Percentiles rank a stretch among this genome's conserved stretches.
Conservation (phyloP, 1,140 invertebrate genomes). For the Drosophila carrolli region DNA sequence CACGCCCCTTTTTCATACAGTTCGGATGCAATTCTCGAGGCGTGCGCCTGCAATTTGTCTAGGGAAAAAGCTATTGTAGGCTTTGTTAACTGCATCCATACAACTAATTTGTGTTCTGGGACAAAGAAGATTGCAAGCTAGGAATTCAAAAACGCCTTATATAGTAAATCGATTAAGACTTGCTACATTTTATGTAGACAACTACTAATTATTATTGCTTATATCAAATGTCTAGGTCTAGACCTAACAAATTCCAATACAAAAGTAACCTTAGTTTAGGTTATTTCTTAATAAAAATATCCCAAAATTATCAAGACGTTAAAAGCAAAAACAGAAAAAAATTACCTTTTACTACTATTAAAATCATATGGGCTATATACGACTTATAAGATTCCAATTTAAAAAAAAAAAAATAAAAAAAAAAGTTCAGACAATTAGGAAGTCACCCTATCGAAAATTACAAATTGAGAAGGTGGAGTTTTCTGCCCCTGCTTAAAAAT, state of each 20-base stretch:
- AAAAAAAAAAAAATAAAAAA: no score
- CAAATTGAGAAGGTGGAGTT: neutral
- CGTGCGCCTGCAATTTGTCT: constrained; percentile 37
- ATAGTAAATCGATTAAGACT: no score
- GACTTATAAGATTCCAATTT: no score
- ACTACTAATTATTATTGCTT: no score
- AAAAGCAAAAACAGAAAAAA: no score
- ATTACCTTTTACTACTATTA: no score
- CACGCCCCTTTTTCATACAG: neutral
- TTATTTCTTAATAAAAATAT: no score
- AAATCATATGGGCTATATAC: no score
- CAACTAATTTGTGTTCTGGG: neutral
- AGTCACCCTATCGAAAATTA: neutral
- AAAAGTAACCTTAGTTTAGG: no score
- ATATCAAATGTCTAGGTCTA: no score
- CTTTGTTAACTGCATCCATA: neutral
- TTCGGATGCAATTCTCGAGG: constrained; percentile 30
- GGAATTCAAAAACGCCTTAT: neutral
- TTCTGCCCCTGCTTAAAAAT: neutral
- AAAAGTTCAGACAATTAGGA: neutral
- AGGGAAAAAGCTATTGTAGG: constrained; percentile 10
- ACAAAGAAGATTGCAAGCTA: neutral
- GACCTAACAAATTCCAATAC: neutral
- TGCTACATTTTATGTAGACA: no score
- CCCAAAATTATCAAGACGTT: no score